phyloP scores from a whole-genome alignment of 37 sponge, comb jelly and placozoan species.

The Spongia lamella region DNA sequence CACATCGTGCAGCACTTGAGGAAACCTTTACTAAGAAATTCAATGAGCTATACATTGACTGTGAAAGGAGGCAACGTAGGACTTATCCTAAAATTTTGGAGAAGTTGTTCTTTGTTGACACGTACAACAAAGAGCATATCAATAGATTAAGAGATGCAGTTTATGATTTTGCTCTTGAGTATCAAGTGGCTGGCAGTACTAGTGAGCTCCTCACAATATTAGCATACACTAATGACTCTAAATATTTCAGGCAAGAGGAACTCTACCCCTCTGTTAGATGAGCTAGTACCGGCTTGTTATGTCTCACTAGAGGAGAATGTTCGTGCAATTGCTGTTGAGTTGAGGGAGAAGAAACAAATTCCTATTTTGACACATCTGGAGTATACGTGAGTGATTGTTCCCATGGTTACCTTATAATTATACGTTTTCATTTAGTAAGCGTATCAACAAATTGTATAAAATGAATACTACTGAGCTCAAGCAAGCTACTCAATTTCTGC shows the following conservation, averaged over 20 bases:
- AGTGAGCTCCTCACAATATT: neutral
- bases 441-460: neutral
- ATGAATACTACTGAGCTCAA: conserved; percentile 44
- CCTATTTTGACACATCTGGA: conserved; percentile 62
- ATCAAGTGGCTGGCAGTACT: conserved; percentile 1
- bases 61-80: neutral
- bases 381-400: conserved; percentile 28
- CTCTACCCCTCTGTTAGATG: conserved; percentile 40
- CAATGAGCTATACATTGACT: conserved; percentile 36
- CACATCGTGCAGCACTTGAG: neutral
- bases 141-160: conserved; percentile 50
- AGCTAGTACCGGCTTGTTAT: conserved; percentile 65
- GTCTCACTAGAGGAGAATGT: conserved; percentile 63
- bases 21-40: conserved; percentile 22
- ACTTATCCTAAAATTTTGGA: conserved; percentile 25
- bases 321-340: conserved; percentile 29
- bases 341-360: conserved; percentile 5
- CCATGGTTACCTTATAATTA: conserved; percentile 3
- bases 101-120: conserved; percentile 37
- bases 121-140: conserved; percentile 30
- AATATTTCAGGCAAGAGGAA: neutral
- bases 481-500: conserved; percentile 75
- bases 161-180: conserved; percentile 55
- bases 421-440: neutral
- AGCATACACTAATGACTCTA: neutral